Base-by-base conservation (phyloP, 2,888 invertebrate genomes). In the Epinotia brunnichana region DNA sequence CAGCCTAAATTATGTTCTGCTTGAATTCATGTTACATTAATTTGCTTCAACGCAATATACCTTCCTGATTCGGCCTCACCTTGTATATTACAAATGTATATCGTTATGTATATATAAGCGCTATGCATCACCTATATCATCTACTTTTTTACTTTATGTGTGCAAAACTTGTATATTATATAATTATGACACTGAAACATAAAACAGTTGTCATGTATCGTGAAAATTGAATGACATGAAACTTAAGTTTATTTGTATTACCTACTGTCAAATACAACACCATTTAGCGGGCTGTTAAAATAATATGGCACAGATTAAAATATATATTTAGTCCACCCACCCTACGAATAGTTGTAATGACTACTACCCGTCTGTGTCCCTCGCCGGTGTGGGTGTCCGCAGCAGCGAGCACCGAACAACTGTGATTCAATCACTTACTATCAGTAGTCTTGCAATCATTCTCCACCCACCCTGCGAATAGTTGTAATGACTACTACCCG, bases 11-110 rank as follows among this genome's bases (percentile, higher is more conserved):
- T 9, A 53, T 59, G 29, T 17, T 53, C 59, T 35, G 66, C 71
- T 66, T 54, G 24, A 59, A 60, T 44, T 71, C 39, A 62, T 53
- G 41, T 70, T 35, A 21, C 53, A 67, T 71, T 67, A 11, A 35
- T 54, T 66, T 60, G 72, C 69, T 59, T 73, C 73, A 59, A 69
- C 60, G 48, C 21, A 67, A 61, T 60, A 68, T 67, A 60, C 54
- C 35, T 35, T 35, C 35, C 19, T 44, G 60, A 61, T 67, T 74
- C 70, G 71, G 67, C 74, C 61, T 74, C 67, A 61, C 64, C 62
- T 77, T 75, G 74, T 67, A 35, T 70, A 73, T 76, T 70, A 69
- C 69, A 53, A 57, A 61, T 74, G 69, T 71, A 57, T 57, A 74
- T 74, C 64, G 54, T 64, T 61, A 7, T 35, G 41, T 69, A 68